Evolutionary conservation across 1,140 invertebrate genomes (phyloP).

Genomic region (Brachionus rotundiformis): DNA sequence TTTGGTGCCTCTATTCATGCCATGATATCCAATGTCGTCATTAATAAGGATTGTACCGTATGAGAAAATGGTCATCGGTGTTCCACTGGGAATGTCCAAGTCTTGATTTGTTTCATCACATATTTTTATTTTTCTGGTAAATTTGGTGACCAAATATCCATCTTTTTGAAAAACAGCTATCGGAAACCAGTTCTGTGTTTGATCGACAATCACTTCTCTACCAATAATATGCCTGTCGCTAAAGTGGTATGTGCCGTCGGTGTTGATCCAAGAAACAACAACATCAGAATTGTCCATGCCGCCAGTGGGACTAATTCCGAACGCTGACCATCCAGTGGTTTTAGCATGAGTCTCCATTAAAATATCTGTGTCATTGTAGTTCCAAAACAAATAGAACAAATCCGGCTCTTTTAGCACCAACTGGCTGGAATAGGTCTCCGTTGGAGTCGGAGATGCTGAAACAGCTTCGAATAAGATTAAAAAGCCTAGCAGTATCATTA

Average conservation of each 20-base stretch:
- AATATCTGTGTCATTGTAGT: conserved; percentile 50
- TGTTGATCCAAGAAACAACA: conserved; percentile 49
- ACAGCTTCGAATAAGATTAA: neutral
- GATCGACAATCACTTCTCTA: conserved; percentile 11
- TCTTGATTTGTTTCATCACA: conserved; percentile 32
- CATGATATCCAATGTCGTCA: conserved; percentile 46
- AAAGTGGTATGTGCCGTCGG: conserved; percentile 4
- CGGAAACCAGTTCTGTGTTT: conserved; percentile 40
- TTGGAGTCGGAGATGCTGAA: neutral
- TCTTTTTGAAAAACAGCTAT: neutral
- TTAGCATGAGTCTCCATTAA: conserved; percentile 30
- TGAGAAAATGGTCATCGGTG: conserved; percentile 12
- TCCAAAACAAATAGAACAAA: conserved; percentile 30
- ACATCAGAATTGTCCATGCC: conserved; percentile 53
- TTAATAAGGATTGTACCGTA: neutral
- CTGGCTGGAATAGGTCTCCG: neutral
- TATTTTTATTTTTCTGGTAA: conserved; percentile 39
- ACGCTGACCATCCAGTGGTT: conserved; percentile 51
- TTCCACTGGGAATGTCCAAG: neutral
- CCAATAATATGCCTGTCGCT: conserved; percentile 26
- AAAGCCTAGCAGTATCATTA: neutral
- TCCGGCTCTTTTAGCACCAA: conserved; percentile 1
- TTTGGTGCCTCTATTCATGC: conserved; percentile 8
- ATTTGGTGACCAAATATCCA: conserved; percentile 27
- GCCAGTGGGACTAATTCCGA: conserved; percentile 51